Percentiles rank a stretch among this genome's conserved stretches.
Evolutionary conservation across 2,113 vertebrate genomes (phyloP).

Genomic region (Scopus umbretta): DNA sequence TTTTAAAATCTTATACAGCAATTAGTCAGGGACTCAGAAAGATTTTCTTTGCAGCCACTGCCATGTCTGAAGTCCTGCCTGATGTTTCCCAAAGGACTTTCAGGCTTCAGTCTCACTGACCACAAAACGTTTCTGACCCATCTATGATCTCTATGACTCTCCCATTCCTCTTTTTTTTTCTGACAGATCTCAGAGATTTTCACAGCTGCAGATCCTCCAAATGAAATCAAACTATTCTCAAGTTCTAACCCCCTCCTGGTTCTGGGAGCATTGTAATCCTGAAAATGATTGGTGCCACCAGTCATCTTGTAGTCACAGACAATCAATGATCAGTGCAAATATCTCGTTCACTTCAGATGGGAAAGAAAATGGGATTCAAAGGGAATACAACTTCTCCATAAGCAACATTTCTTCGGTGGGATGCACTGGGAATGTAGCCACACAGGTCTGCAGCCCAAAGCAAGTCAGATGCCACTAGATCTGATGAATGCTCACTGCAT

Average conservation of each 20-base stretch:
- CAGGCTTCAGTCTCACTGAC: neutral
- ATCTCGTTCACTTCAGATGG: neutral
- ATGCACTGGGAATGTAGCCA: neutral
- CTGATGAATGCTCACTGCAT: neutral
- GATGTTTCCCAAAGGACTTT: neutral
- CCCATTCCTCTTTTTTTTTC: neutral
- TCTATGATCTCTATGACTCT: neutral
- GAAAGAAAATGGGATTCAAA: neutral
- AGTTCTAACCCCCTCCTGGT: fast-evolving
- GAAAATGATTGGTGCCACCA: neutral
- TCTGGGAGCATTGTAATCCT: neutral
- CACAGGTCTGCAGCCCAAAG: fast-evolving
- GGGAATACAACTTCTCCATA: neutral
- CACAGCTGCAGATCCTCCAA: neutral
- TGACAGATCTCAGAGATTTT: neutral
- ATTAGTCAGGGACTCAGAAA: neutral
- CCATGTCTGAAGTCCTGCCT: neutral
- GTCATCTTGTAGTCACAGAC: neutral
- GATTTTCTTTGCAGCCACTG: neutral
- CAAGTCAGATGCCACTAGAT: neutral
- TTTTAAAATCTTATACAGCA: neutral
- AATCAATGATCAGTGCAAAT: neutral
- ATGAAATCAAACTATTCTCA: neutral
- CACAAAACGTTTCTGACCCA: neutral
- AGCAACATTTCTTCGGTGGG: neutral